These are phyloP conservation scores for Aspiorhynchus laticeps DNA, from an alignment of 2,113 vertebrate species.

Conservation along the genomic window DNA sequence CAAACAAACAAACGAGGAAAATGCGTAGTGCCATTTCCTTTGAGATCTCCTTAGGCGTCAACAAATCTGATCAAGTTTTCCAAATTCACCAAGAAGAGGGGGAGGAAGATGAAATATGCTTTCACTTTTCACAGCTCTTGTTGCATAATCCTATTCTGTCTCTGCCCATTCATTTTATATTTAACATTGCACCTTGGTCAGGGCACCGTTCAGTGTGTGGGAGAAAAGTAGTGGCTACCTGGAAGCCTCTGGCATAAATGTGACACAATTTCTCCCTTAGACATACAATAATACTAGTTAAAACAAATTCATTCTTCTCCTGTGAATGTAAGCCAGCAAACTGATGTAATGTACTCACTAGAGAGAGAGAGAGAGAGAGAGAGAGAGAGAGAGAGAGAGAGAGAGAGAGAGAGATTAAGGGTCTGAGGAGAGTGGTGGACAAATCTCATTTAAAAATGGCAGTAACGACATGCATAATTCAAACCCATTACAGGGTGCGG, in stretches of 20 bases:
- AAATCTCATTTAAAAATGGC: slow-evolving; percentile 51
- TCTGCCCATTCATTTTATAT: neutral
- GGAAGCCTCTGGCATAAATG: neutral
- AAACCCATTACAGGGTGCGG: slow-evolving; percentile 41
- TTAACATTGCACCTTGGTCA: slow-evolving; percentile 14
- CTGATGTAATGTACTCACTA: slow-evolving; percentile 29
- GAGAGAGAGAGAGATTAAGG: slow-evolving; percentile 28
- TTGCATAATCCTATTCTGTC: slow-evolving; percentile 24
- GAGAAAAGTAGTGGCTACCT: slow-evolving; percentile 3
- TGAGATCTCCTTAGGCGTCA: slow-evolving; percentile 41
- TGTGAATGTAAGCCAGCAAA: neutral
- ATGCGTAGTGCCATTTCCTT: neutral
- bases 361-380: slow-evolving; percentile 24
- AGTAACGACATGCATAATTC: slow-evolving; percentile 51
- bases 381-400: slow-evolving; percentile 21
- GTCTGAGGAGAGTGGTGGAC: neutral
- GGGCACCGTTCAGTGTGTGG: neutral
- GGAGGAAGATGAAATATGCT: slow-evolving; percentile 7
- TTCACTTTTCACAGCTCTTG: slow-evolving; percentile 18
- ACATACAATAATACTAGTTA: slow-evolving; percentile 4
- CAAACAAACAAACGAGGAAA: slow-evolving; percentile 20
- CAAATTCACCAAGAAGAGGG: slow-evolving; percentile 23
- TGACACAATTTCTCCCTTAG: slow-evolving; percentile 6
- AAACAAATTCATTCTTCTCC: slow-evolving; percentile 16
- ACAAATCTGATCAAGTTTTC: slow-evolving; percentile 37